Percentiles rank a stretch among this genome's conserved stretches.
These are phyloP conservation scores for Drosophila eohydei DNA, from an alignment of 2,888 invertebrate genomes.

Conservation along the genomic window DNA sequence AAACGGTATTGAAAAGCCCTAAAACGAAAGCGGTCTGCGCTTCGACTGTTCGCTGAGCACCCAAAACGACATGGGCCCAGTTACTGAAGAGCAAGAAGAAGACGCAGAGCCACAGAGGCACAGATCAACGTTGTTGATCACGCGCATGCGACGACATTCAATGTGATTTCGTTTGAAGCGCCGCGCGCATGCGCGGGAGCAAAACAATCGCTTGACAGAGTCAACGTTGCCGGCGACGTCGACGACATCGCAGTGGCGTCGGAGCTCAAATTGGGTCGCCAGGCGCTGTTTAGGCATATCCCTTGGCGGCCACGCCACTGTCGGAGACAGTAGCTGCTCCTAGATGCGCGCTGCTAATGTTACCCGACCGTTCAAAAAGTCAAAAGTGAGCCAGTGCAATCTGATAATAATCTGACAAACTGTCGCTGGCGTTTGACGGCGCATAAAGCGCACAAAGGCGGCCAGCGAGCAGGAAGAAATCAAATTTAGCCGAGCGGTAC, in stretches of 20 bases:
- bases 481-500: conserved; percentile 70
- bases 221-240: conserved; percentile 32
- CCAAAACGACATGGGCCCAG: conserved; percentile 50
- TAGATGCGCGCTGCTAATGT: conserved; percentile 68
- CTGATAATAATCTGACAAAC: conserved; percentile 83
- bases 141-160: conserved; percentile 80
- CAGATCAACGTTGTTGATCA: conserved; percentile 82
- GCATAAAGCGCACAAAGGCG: conserved; percentile 73
- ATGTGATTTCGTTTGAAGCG: conserved; percentile 82
- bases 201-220: conserved; percentile 75
- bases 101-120: conserved; percentile 35
- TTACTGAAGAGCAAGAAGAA: conserved; percentile 3
- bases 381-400: conserved; percentile 82
- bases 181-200: conserved; percentile 81
- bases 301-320: conserved; percentile 63
- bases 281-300: conserved; percentile 40
- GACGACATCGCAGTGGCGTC: conserved; percentile 62
- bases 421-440: conserved; percentile 82
- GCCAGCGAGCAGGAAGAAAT: conserved; percentile 74
- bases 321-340: conserved; percentile 36
- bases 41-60: conserved; percentile 55
- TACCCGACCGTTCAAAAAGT: conserved; percentile 72
- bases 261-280: conserved; percentile 63
- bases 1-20: conserved; percentile 76
- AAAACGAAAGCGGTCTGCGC: conserved; percentile 68